Conservation (phyloP, 2,113 vertebrate species). For the Helogale parvula region DNA sequence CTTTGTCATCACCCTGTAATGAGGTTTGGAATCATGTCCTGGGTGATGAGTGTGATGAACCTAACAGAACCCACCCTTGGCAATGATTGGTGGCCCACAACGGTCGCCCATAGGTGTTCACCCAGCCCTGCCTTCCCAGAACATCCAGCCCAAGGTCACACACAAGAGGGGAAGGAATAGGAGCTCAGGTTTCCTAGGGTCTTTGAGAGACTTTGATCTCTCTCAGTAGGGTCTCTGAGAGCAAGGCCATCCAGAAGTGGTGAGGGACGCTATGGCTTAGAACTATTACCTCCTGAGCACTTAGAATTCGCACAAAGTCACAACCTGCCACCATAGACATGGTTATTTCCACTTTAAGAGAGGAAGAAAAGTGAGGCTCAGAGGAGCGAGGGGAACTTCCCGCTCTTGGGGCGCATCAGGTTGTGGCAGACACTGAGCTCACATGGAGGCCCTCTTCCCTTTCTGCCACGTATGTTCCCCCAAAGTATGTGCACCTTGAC, state of each 20-base stretch:
- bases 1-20: background rate
- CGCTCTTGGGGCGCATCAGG: rapidly evolving
- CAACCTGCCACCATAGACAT: background rate
- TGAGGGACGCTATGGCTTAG: background rate
- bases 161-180: background rate
- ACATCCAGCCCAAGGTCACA: background rate
- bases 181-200: background rate
- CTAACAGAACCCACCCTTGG: background rate
- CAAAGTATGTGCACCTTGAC: background rate
- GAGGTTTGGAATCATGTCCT: background rate
- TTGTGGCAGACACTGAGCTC: background rate
- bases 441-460: background rate
- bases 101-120: background rate
- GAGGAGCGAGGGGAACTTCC: background rate
- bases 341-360: background rate
- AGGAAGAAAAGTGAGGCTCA: background rate
- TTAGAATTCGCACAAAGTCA: background rate
- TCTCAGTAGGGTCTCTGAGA: background rate
- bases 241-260: background rate
- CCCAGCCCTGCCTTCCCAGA: background rate
- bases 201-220: background rate
- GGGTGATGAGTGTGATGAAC: background rate
- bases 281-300: background rate
- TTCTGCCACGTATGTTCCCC: background rate
- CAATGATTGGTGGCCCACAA: background rate